These are phyloP conservation scores for Procavia capensis DNA, from an alignment of 2,113 vertebrate species.

Conservation along the genomic window DNA sequence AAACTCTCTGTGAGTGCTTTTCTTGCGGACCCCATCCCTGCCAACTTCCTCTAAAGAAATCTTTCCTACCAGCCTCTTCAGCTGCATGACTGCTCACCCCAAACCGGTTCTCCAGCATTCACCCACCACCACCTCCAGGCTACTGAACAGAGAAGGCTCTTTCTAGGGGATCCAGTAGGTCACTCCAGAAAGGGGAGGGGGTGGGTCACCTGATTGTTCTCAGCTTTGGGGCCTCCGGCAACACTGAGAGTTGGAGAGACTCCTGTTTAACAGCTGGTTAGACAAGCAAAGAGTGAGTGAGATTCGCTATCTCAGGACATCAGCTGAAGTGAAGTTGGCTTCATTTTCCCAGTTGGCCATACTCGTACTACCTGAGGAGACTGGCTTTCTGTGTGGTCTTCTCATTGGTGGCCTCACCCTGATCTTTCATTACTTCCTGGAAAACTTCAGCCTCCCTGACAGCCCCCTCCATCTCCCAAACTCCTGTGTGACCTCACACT, in stretches of 20 bases:
- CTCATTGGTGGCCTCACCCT: background rate
- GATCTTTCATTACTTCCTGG: background rate
- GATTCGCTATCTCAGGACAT: no score
- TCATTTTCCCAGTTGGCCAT: background rate
- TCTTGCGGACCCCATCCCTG: background rate
- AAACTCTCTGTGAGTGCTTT: background rate
- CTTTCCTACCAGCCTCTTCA: background rate
- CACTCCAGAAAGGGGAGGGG: background rate
- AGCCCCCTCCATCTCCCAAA: background rate
- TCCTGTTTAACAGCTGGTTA: slow-evolving; percentile 34
- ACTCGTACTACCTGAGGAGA: background rate
- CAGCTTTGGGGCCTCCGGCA: slow-evolving; percentile 14
- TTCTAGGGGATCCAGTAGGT: background rate
- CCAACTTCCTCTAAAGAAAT: background rate
- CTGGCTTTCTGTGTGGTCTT: background rate
- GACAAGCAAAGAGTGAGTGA: background rate
- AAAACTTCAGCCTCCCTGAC: background rate
- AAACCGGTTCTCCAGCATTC: background rate
- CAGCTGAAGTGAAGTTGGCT: background rate
- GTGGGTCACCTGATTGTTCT: background rate
- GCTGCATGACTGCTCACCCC: background rate
- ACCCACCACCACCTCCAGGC: background rate
- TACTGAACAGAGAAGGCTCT: background rate
- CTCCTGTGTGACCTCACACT: background rate
- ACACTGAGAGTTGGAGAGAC: background rate